A percentile compares a stretch with the other conserved stretches of the same genome.
Evolutionary conservation across 2,888 invertebrate species (phyloP).

Genomic region (Steromphala cineraria): DNA sequence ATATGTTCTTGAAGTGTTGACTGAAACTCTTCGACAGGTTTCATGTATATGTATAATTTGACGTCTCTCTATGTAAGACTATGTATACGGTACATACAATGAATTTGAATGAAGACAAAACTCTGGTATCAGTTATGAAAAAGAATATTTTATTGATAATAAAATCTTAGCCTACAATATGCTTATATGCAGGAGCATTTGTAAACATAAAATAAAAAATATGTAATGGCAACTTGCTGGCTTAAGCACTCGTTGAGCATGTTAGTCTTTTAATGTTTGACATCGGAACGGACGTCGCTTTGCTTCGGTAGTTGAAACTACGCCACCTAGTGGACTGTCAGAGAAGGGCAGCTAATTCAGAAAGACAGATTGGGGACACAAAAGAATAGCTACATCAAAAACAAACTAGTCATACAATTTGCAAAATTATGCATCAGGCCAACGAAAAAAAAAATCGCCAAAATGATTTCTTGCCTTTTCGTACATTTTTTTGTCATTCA

Average conservation of each 20-base stretch:
- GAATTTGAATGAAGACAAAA: background rate
- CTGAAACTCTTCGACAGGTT: no score
- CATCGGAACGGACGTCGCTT: background rate
- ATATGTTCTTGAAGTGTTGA: no score
- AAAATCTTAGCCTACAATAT: constrained; percentile 32
- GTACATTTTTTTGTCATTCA: background rate
- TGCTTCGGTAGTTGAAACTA: background rate
- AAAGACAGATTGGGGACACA: background rate
- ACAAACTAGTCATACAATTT: background rate
- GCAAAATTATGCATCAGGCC: constrained; percentile 12
- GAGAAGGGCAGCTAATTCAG: background rate
- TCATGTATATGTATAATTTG: no score
- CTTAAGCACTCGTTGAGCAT: constrained; percentile 21
- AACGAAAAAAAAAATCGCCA: background rate
- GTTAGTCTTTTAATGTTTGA: constrained; percentile 9
- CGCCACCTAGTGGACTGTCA: background rate
- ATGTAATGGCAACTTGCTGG: constrained; percentile 28
- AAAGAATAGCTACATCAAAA: background rate
- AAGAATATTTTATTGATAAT: constrained; percentile 28
- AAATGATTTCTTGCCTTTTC: background rate
- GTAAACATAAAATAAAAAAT: constrained; percentile 28
- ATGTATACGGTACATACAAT: background rate
- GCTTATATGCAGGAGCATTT: constrained; percentile 23
- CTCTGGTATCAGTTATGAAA: constrained; percentile 9
- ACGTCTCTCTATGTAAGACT: no score